Evolutionary conservation across 1,140 invertebrate species (phyloP), one percentile per base, ranked within the genome.

Genomic region (Eriocheir sinensis): DNA sequence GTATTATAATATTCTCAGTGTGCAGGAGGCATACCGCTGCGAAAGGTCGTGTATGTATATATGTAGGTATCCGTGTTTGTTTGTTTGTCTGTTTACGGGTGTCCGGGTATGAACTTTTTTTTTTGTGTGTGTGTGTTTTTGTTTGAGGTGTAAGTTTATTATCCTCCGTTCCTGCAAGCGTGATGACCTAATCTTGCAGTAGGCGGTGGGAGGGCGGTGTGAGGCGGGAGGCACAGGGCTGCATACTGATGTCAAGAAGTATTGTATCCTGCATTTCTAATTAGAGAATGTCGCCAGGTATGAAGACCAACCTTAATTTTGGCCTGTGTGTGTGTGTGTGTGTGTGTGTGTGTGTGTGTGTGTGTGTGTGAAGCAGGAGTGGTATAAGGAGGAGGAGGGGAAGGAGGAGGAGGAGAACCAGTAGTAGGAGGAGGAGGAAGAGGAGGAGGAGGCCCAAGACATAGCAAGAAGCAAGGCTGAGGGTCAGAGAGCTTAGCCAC

Each of bases 311-410:
- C 21, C 12, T n/a, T 72, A n/a, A 72, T 72, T 8, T 72, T 72
- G 17, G 60, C 60, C 8, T 60, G 53, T 60, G 53, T 60, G 53
- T 60, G 4, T 60, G 53, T 60, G 53, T 60, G 53, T 60, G 60
- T 72, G 60, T 72, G 60, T 72, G 60, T 72, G 60, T 72, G 60
- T 72, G 60, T 72, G 60, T 72, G 60, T 72, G 60, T 72, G 60
- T 72, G 60, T 72, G 60, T 72, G 60, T 72, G 60, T 72, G 4
- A n/a, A 2, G 21, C 21, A 53, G 2, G 2, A 53, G 2, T 1
- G 2, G 21, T 2, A 9, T 2, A 3, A 21, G 21, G 48, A 53
- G 48, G 21, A 21, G 21, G 48, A 53, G 48, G 21, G 48, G 21
- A 21, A 53, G 48, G 21, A 21, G 21, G 48, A 53, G 48, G 21